Percentiles rank a stretch among this genome's conserved stretches.
Conservation (phyloP, 2,113 vertebrate species). For the Takifugu flavidus region DNA sequence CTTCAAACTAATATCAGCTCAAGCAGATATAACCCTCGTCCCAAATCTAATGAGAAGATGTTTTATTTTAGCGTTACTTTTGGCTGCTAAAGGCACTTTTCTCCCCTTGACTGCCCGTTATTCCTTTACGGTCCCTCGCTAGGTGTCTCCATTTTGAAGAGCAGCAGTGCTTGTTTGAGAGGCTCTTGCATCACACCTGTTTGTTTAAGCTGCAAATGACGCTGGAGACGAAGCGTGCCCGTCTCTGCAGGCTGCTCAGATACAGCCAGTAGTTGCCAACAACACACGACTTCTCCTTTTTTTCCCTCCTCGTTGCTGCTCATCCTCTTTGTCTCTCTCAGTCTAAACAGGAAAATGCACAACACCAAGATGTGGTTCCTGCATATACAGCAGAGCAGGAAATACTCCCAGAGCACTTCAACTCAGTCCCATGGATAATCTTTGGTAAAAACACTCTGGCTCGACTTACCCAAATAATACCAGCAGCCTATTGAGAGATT, state of each 20-base stretch:
- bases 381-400: constrained; percentile 56
- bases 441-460: constrained; percentile 52
- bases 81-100: constrained; percentile 5
- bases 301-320: constrained; percentile 12
- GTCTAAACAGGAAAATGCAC: constrained; percentile 48
- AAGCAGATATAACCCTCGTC: too few relatives aligned
- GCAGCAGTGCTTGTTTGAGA: constrained; percentile 68
- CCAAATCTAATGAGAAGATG: too few relatives aligned
- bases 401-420: constrained; percentile 60
- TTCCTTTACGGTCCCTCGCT: constrained; percentile 33
- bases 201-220: constrained; percentile 76
- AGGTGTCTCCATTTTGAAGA: constrained; percentile 54
- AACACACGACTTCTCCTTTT: constrained; percentile 49
- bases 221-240: constrained; percentile 59
- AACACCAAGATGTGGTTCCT: constrained; percentile 46
- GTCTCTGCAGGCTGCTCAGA: constrained; percentile 59
- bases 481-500: constrained; percentile 13
- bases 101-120: constrained; percentile 51
- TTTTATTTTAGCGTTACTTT: too few relatives aligned
- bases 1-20: too few relatives aligned
- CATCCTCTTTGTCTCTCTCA: constrained; percentile 12
- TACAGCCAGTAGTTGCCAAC: constrained; percentile 61
- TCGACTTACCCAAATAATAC: constrained; percentile 44
- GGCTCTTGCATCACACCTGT: constrained; percentile 75
- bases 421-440: constrained; percentile 51